phyloP scores from a whole-genome alignment of 1,140 invertebrate genomes.

The Drosophila simulans region DNA sequence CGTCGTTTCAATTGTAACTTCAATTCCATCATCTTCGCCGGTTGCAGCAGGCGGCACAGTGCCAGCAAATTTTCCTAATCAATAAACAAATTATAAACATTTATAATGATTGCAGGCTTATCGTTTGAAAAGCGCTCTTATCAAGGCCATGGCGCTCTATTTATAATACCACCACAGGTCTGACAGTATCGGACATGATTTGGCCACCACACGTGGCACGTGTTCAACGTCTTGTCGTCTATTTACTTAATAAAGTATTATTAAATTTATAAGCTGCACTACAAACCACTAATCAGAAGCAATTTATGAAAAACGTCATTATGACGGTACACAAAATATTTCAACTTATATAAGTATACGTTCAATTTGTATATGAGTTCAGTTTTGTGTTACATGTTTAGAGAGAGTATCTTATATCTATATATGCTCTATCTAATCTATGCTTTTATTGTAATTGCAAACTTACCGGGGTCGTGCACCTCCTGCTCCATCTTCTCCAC shows the following conservation, averaged over 20 bases:
- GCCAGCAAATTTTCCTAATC: conserved; percentile 49
- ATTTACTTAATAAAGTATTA: neutral
- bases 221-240: conserved; percentile 14
- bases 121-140: conserved; percentile 55
- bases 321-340: too few species aligned
- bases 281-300: too few species aligned
- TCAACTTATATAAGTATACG: too few species aligned
- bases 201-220: conserved; percentile 62
- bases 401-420: neutral
- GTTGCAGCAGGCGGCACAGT: conserved; percentile 9
- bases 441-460: too few species aligned
- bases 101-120: conserved; percentile 73
- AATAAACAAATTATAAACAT: conserved; percentile 77
- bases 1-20: conserved; percentile 16
- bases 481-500: conserved; percentile 74
- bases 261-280: neutral
- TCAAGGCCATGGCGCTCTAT: conserved; percentile 63
- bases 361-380: too few species aligned
- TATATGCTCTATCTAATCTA: neutral
- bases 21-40: conserved; percentile 2
- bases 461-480: conserved; percentile 60
- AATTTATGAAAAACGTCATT: too few species aligned
- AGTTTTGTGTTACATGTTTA: too few species aligned
- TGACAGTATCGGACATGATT: conserved; percentile 22
- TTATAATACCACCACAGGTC: conserved; percentile 39